Evolutionary conservation across 2,113 vertebrate genomes (phyloP).

Genomic region (Colius striatus): DNA sequence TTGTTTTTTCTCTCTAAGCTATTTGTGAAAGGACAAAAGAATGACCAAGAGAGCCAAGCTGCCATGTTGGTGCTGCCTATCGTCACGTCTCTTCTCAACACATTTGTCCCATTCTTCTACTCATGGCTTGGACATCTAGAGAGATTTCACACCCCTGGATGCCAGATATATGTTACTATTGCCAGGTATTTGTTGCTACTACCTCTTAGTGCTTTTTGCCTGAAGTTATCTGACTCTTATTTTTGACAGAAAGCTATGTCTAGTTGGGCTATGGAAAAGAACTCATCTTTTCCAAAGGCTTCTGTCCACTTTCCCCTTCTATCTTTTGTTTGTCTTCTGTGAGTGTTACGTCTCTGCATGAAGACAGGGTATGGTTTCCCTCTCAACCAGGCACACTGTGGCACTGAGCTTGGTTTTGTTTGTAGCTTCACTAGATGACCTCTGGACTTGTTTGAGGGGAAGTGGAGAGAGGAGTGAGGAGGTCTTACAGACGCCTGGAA

Average conservation of each 20-base stretch:
- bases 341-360: not conserved
- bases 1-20: not conserved
- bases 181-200: constrained; percentile 77
- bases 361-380: not conserved
- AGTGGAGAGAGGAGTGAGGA: not conserved
- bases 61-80: constrained; percentile 87
- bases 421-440: not conserved
- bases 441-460: not conserved
- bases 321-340: not conserved
- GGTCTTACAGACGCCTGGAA: not conserved
- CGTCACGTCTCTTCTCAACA: constrained; percentile 85
- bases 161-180: constrained; percentile 84
- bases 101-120: constrained; percentile 85
- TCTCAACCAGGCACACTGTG: not conserved
- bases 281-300: not conserved
- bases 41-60: constrained; percentile 71
- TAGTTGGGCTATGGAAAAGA: not conserved
- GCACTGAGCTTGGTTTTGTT: not conserved
- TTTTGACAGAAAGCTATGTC: not conserved
- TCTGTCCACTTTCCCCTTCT: not conserved
- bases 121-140: constrained; percentile 87
- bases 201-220: not conserved
- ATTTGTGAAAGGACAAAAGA: constrained; percentile 28
- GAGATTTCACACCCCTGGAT: constrained; percentile 81
- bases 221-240: not conserved